Conservation (phyloP, 2,113 vertebrate species). For the Trematocara zebra region DNA sequence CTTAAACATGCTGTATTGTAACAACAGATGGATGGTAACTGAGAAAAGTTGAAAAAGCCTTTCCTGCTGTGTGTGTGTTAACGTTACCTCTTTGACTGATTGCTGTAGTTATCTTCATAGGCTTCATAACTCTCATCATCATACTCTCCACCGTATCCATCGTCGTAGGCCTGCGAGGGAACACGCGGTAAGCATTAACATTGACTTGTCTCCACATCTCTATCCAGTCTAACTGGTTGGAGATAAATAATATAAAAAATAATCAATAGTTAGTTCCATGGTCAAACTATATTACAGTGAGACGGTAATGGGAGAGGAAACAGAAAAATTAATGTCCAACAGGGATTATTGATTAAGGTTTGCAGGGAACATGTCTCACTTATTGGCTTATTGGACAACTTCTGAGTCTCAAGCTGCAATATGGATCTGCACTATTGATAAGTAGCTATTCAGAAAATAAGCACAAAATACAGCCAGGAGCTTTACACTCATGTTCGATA, state of each 20-base stretch:
- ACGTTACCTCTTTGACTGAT: slow-evolving; percentile 87
- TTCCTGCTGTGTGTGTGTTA: background rate
- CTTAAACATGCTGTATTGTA: background rate
- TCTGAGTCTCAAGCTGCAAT: slow-evolving; percentile 27
- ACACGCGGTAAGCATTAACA: background rate
- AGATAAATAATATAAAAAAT: slow-evolving; percentile 23
- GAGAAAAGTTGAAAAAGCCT: background rate
- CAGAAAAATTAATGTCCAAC: slow-evolving; percentile 37
- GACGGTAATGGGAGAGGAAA: slow-evolving; percentile 1
- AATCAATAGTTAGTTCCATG: slow-evolving; percentile 49
- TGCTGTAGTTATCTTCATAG: slow-evolving; percentile 87
- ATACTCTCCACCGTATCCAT: slow-evolving; percentile 92
- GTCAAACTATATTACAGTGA: slow-evolving; percentile 38
- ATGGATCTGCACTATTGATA: slow-evolving; percentile 22
- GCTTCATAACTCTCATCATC: slow-evolving; percentile 89
- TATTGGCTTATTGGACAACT: slow-evolving; percentile 32
- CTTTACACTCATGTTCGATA: background rate
- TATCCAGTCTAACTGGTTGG: slow-evolving; percentile 28
- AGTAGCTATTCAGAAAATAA: background rate
- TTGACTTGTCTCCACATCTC: background rate
- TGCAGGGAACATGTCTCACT: slow-evolving; percentile 38
- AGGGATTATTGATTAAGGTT: slow-evolving; percentile 49
- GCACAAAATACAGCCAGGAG: background rate
- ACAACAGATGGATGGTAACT: background rate
- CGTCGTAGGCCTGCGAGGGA: slow-evolving; percentile 84